Evolutionary conservation across 2,113 vertebrate genomes (phyloP), one percentile per base, ranked within the genome.

Genomic region (Megaceryle torquata): DNA sequence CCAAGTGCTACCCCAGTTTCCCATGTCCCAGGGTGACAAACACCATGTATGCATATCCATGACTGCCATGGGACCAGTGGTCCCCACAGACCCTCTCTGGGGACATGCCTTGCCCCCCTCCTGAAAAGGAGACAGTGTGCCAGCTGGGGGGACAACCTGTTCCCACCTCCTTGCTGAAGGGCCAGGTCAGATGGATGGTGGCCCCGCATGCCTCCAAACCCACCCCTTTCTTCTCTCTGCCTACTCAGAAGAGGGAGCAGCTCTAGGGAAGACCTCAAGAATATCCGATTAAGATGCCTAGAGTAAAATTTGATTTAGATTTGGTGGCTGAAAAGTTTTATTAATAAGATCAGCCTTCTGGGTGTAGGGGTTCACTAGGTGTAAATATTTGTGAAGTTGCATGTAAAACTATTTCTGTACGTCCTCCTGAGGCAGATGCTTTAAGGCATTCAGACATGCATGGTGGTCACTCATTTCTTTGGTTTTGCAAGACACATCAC

Each of bases 11-110:
- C 17, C 18, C 28, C 9, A 28, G 15, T 28, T 64, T 41, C 15
- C 57, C 0, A 0, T n/a, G 37, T 16, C 6, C 29, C 5, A 3
- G 41, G 17, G 51, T 94, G 50, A 59, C 54, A 83, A 82, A 56
- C 12, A 69, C 7, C 54, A 43, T 1, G 1, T 31, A 4, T 51
- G 15, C 46, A 10, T 48, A 17, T 51, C 72, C 31, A 56, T 41
- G 29, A 33, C 25, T 2, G 5, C 31, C 25, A 33, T 1, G 3
- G 31, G 44, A 39, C 48, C 0, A 0, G 13, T 15, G 11, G 15
- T 54, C 15, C 63, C 14, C 68, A 68, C 39, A 75, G 43, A 28
- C 10, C 9, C 5, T 67, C 16, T 44, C 18, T 21, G 35, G 28
- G n/a, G 13, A 26, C 20, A 8, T 39, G 26, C 43, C 41, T 50